Conservation (phyloP, 1,140 invertebrate genomes). For the Armadillidium nasatum region DNA sequence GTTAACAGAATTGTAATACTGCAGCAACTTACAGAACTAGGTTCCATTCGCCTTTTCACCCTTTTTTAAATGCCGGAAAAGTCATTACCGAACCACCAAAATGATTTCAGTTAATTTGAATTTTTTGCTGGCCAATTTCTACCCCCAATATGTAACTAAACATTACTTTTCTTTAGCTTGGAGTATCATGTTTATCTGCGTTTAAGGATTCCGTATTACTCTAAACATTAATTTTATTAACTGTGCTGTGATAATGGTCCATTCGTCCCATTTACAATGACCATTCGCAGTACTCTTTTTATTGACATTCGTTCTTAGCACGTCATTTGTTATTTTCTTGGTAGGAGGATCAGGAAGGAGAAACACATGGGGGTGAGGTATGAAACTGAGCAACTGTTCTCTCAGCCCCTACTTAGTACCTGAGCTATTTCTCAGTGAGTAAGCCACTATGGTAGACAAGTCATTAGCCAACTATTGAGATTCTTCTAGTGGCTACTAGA, state of each 20-base stretch:
- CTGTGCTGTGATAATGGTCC: too few relatives aligned
- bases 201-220: background rate
- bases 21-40: constrained; percentile 1
- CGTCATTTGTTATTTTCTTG: constrained; percentile 44
- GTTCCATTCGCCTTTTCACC: background rate
- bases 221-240: background rate
- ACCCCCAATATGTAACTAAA: too few relatives aligned
- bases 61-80: background rate
- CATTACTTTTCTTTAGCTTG: background rate
- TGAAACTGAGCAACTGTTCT: constrained; percentile 43
- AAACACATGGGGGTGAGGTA: constrained; percentile 45
- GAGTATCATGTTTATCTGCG: background rate
- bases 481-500: constrained; percentile 42
- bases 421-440: constrained; percentile 43
- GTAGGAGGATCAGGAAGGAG: constrained; percentile 45
- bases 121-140: too few relatives aligned
- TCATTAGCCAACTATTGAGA: constrained; percentile 41
- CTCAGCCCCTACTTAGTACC: constrained; percentile 40
- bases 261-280: background rate
- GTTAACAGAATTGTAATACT: background rate
- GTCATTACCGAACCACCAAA: too few relatives aligned
- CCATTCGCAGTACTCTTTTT: background rate
- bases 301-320: constrained; percentile 38
- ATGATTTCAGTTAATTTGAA: too few relatives aligned
- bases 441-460: constrained; percentile 43